Evolutionary conservation across 2,797 vertebrate genomes (phyloP).

Genomic region (Danio tinwini): DNA sequence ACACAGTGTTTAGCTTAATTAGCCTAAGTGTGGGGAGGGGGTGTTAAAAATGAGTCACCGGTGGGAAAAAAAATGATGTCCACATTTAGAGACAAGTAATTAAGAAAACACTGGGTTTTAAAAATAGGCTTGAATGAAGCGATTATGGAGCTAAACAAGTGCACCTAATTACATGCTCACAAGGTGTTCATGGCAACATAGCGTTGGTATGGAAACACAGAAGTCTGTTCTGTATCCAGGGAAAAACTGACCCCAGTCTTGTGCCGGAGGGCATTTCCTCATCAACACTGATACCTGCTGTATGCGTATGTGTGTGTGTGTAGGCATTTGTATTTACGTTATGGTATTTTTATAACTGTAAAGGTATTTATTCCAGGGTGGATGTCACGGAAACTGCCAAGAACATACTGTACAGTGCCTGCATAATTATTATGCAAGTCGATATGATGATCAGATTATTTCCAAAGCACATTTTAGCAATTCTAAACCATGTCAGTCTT

Average conservation of each 20-base stretch:
- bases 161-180: slow-evolving; percentile 59
- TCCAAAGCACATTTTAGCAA: too few species aligned
- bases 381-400: neutral
- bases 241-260: slow-evolving; percentile 58
- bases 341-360: slow-evolving; percentile 26
- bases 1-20: slow-evolving; percentile 62
- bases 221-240: slow-evolving; percentile 61
- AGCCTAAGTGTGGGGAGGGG: slow-evolving; percentile 55
- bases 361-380: neutral
- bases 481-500: too few species aligned
- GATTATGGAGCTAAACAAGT: slow-evolving; percentile 62
- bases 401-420: neutral
- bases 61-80: slow-evolving; percentile 49
- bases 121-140: slow-evolving; percentile 60
- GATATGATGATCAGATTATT: too few species aligned
- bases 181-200: slow-evolving; percentile 63
- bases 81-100: slow-evolving; percentile 63
- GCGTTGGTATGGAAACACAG: slow-evolving; percentile 64
- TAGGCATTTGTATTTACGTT: slow-evolving; percentile 38
- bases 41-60: slow-evolving; percentile 49
- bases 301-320: slow-evolving; percentile 3
- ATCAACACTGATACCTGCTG: slow-evolving; percentile 47
- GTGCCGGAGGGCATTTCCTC: slow-evolving; percentile 54
- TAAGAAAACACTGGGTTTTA: slow-evolving; percentile 59
- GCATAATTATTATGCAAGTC: too few species aligned